Conservation (phyloP, 2,888 invertebrate genomes). For the Mythimna ferrago region DNA sequence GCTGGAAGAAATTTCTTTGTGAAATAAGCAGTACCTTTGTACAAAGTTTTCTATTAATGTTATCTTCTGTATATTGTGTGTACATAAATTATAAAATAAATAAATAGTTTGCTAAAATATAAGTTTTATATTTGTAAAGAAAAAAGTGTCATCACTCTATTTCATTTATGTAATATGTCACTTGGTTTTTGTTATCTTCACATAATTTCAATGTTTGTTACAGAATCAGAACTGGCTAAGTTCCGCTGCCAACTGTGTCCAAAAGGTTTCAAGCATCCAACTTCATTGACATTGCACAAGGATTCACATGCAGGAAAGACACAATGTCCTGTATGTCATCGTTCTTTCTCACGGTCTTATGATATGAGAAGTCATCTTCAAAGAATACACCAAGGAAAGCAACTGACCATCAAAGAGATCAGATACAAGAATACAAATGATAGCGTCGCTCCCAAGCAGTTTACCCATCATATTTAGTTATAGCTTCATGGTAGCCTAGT, state of each 20-base stretch:
- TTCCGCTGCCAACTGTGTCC: constrained; percentile 92
- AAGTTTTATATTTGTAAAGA: not conserved
- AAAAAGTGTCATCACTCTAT: not conserved
- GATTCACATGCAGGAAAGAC: constrained; percentile 92
- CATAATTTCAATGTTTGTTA: constrained; percentile 62
- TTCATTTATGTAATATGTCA: not conserved
- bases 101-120: not conserved
- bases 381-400: constrained; percentile 91
- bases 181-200: not conserved
- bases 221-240: constrained; percentile 90
- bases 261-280: constrained; percentile 92
- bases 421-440: constrained; percentile 86
- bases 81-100: not conserved
- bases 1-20: no score
- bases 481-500: constrained; percentile 67
- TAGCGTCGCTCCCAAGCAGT: constrained; percentile 81
- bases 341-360: constrained; percentile 91
- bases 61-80: no score
- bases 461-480: constrained; percentile 84
- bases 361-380: constrained; percentile 91
- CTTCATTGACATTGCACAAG: constrained; percentile 91
- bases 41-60: no score
- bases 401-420: constrained; percentile 88
- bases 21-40: no score
- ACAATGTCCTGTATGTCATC: constrained; percentile 91